Conservation (phyloP, 2,113 vertebrate genomes). For the Caretta caretta region DNA sequence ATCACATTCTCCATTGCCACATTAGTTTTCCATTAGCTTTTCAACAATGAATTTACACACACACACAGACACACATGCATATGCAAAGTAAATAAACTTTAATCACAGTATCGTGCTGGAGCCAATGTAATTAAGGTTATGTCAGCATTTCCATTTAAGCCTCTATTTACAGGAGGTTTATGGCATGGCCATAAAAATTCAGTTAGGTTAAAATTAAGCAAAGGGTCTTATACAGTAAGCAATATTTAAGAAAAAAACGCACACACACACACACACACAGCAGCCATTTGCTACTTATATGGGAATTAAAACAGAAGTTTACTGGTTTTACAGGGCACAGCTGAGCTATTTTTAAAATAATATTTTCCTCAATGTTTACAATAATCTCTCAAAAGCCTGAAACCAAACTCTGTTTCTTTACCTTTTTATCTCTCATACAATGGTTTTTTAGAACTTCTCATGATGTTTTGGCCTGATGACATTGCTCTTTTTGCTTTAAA, state of each 20-base stretch:
- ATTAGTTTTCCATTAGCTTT: conserved; percentile 80
- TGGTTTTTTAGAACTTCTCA: conserved; percentile 32
- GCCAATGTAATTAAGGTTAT: conserved; percentile 80
- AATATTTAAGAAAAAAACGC: conserved; percentile 56
- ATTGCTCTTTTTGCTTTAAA: conserved; percentile 43
- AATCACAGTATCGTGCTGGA: conserved; percentile 77
- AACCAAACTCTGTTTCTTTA: conserved; percentile 47
- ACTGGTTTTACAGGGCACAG: conserved; percentile 71
- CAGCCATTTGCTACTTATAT: conserved; percentile 70
- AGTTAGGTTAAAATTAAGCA: conserved; percentile 81
- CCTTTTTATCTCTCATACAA: conserved; percentile 45
- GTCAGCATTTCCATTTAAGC: conserved; percentile 84
- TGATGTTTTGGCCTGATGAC: conserved; percentile 11
- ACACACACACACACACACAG: conserved; percentile 34
- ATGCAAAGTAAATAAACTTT: conserved; percentile 78
- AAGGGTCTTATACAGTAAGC: conserved; percentile 74
- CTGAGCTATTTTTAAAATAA: conserved; percentile 66
- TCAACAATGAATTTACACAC: conserved; percentile 78
- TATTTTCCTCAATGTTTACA: conserved; percentile 70
- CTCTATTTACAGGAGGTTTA: conserved; percentile 77
- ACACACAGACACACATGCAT: conserved; percentile 26
- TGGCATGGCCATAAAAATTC: conserved; percentile 77
- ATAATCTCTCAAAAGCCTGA: conserved; percentile 58
- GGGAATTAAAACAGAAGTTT: conserved; percentile 65
- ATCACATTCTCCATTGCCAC: conserved; percentile 82